Evolutionary conservation across 2,797 vertebrate species (phyloP).

Genomic region (Phoeniculus purpureus): DNA sequence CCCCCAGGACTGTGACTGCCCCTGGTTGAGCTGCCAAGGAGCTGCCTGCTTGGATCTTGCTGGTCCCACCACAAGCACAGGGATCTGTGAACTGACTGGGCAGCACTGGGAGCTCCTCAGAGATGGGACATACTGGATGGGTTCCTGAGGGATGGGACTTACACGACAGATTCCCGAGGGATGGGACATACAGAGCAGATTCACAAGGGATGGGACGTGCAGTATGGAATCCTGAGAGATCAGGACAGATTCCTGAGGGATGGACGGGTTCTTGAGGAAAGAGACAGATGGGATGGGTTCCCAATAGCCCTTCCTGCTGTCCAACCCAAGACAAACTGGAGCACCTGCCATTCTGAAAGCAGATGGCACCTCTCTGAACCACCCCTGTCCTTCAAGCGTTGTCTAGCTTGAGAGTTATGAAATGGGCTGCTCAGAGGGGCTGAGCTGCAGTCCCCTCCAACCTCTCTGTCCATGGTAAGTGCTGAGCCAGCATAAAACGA

Average conservation of each 20-base stretch:
- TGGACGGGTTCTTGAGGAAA: too few species aligned
- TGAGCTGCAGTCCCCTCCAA: neutral
- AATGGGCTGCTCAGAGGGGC: neutral
- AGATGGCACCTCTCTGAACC: neutral
- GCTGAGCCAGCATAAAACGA: neutral
- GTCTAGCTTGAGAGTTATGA: neutral
- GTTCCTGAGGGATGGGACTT: too few species aligned
- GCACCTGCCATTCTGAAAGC: neutral
- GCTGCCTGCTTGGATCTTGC: neutral
- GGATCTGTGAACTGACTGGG: neutral
- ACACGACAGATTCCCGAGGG: too few species aligned
- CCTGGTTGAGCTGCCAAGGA: neutral
- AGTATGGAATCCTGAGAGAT: too few species aligned
- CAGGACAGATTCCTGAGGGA: too few species aligned
- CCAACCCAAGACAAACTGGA: neutral
- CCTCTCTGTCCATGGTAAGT: neutral
- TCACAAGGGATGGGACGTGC: too few species aligned
- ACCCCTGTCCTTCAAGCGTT: neutral
- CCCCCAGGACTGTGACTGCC: neutral
- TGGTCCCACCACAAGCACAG: accelerated
- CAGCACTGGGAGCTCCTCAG: neutral
- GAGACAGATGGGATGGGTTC: too few species aligned
- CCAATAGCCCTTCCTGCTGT: neutral
- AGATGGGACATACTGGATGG: neutral
- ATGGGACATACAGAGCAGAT: too few species aligned